Conservation (phyloP, 1,140 invertebrate genomes). For the Apis florea region DNA sequence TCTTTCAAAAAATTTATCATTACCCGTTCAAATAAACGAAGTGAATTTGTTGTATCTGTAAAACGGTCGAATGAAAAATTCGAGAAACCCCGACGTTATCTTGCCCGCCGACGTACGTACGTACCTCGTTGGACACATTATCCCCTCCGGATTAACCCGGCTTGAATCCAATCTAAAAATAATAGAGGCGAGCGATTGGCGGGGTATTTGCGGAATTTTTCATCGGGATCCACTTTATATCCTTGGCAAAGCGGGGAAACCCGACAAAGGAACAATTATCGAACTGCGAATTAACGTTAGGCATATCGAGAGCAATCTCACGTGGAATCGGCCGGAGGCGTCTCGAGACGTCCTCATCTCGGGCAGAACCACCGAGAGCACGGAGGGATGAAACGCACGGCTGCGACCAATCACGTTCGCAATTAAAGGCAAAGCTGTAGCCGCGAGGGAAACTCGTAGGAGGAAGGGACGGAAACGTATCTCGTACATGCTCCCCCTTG, state of each 20-base stretch:
- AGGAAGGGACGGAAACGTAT: conserved; percentile 61
- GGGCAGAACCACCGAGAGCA: conserved; percentile 35
- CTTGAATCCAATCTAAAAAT: not conserved
- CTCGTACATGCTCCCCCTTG: conserved; percentile 57
- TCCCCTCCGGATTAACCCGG: not conserved
- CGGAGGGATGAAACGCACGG: conserved; percentile 56
- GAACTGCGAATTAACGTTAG: conserved; percentile 46
- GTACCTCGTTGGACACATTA: not conserved
- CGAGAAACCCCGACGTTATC: no score
- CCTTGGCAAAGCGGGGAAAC: not conserved
- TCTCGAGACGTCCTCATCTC: conserved; percentile 57
- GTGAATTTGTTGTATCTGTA: no score
- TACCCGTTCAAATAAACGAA: no score
- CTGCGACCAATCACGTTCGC: conserved; percentile 69
- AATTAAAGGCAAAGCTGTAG: conserved; percentile 68
- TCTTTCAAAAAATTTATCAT: no score
- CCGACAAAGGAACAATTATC: conserved; percentile 48
- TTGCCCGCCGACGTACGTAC: no score
- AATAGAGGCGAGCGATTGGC: not conserved
- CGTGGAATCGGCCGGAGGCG: conserved; percentile 44
- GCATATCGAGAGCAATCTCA: conserved; percentile 55
- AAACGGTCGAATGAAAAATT: no score
- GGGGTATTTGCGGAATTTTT: conserved; percentile 6
- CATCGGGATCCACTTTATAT: not conserved
- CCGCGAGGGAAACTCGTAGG: conserved; percentile 59